Conservation (phyloP, 2,797 vertebrate genomes). For the Schizopygopsis malacanthus region DNA sequence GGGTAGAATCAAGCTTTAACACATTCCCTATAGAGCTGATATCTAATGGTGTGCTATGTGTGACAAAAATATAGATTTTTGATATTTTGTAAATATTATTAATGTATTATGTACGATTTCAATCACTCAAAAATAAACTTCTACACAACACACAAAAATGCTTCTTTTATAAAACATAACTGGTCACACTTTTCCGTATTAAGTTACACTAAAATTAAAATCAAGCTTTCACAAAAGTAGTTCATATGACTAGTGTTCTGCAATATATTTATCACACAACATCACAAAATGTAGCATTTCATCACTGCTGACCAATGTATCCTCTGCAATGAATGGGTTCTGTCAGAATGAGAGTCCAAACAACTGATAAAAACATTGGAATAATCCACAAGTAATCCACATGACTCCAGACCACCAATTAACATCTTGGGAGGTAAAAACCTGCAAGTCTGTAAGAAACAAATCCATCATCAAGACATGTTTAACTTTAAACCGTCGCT, state of each 20-base stretch:
- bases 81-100: background rate
- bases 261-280: background rate
- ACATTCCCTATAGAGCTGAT: slow-evolving; percentile 1
- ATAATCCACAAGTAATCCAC: too few relatives aligned
- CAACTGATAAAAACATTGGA: too few relatives aligned
- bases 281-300: background rate
- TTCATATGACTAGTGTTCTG: background rate
- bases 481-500: too few relatives aligned
- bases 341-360: too few relatives aligned
- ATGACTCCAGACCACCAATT: too few relatives aligned
- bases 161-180: background rate
- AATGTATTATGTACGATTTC: background rate
- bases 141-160: background rate
- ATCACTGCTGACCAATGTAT: too few relatives aligned
- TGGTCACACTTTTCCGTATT: background rate
- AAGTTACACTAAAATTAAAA: too few relatives aligned
- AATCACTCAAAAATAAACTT: background rate
- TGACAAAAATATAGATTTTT: background rate
- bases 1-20: background rate
- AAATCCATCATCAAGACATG: too few relatives aligned
- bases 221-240: too few relatives aligned
- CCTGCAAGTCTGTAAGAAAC: too few relatives aligned
- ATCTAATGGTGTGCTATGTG: background rate
- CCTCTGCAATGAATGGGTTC: too few relatives aligned
- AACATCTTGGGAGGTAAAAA: too few relatives aligned